Percentiles rank a stretch among this genome's conserved stretches.
phyloP scores from a whole-genome alignment of 1,140 invertebrate genomes.

The Dendroctonus valens region DNA sequence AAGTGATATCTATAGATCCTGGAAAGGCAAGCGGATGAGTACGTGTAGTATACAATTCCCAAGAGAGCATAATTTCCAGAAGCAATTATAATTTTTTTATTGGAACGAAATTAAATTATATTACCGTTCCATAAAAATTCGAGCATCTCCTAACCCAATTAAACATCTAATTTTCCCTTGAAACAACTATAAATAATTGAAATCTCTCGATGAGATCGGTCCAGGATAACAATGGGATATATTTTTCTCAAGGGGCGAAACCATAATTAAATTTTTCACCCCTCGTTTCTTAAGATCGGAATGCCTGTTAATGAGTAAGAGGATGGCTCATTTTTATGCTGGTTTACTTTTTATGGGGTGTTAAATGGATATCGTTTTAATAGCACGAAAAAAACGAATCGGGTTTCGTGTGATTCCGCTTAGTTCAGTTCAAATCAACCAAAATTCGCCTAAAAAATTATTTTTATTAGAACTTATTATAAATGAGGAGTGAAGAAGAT shows the following conservation, averaged over 20 bases:
- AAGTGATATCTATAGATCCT: too few relatives aligned
- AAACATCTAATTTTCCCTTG: constrained; percentile 21
- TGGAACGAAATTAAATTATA: neutral
- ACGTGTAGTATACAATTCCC: too few relatives aligned
- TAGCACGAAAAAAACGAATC: too few relatives aligned
- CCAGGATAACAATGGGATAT: constrained; percentile 23
- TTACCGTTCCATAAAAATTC: constrained; percentile 14
- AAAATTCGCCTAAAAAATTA: too few relatives aligned
- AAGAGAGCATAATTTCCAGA: too few relatives aligned
- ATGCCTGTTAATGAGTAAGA: constrained; percentile 30
- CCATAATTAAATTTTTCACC: constrained; percentile 31
- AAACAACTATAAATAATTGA: constrained; percentile 34
- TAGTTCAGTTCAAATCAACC: too few relatives aligned
- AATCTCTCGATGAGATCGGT: constrained; percentile 32
- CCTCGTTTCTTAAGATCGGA: constrained; percentile 21
- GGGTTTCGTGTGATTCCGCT: too few relatives aligned
- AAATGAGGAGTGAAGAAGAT: too few relatives aligned
- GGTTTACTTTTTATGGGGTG: constrained; percentile 25
- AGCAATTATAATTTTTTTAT: too few relatives aligned
- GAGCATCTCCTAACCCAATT: constrained; percentile 22
- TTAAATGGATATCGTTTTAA: constrained; percentile 18
- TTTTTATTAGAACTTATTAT: too few relatives aligned
- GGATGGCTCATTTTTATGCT: constrained; percentile 28
- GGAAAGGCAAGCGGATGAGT: too few relatives aligned
- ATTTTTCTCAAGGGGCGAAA: constrained; percentile 15